Base-by-base conservation (phyloP, 2,797 vertebrate species). In the Ara ararauna region DNA sequence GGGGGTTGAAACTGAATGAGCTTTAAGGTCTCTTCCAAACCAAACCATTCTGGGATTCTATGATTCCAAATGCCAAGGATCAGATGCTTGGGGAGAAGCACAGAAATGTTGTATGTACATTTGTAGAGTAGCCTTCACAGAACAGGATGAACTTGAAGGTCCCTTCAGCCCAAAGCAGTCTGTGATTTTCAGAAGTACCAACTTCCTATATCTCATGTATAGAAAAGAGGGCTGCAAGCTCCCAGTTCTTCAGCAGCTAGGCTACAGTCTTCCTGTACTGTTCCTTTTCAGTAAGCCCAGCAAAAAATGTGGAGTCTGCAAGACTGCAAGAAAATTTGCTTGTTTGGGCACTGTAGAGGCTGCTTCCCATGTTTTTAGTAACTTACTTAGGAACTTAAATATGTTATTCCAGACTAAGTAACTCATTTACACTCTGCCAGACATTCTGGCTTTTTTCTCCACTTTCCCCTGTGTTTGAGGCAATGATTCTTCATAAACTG, bases 401-500 rank as follows among this genome's bases (percentile, higher is more conserved):
- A 36, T 40, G 36, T 62, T 83, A 30, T 74, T 92, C 77, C 48
- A 76, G 42, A 80, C 56, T 32, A 85, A 65, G 34, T 60, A 85
- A 71, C 26, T 78, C 6, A 29, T 91, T 89, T 84, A 66, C 62
- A 29, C 10, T 85, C n/a, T 90, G 22, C 8, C 23, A 79, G 36
- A 30, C 40, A 56, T 18, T 91, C 27, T 54, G 30, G 5, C 13
- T 34, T 18, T 74, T 77, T 77, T 77, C 18, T 21, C 14, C 13
- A 3, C 45, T 80, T 88, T 26, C 3, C 11, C 79, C 13, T n/a
- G 5, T 76, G 16, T 87, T 82, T 22, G 64, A 80, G 77, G 38
- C 48, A 74, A 12, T 68, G 60, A 64, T 83, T 92, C 65, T 72
- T 96, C 48, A 85, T 89, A 68, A 96, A 50, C 42, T 80, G 14